phyloP scores from a whole-genome alignment of 2,888 invertebrate genomes.

The Phania funesta region DNA sequence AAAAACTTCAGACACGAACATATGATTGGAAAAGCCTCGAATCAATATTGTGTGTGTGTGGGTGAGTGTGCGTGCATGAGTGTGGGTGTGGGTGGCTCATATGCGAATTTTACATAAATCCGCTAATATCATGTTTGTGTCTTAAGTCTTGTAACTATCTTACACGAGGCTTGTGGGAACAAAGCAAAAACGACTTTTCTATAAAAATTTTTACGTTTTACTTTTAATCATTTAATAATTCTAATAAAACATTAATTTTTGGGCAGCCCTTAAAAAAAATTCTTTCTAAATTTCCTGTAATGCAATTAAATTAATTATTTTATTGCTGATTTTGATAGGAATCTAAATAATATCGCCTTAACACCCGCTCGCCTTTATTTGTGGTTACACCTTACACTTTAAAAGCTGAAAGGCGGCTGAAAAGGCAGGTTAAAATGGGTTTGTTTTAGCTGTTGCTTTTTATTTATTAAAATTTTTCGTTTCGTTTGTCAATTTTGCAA shows the following conservation, averaged over 20 bases:
- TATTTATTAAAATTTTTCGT: conserved; percentile 12
- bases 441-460: conserved; percentile 28
- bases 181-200: too few relatives aligned
- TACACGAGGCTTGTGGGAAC: too few relatives aligned
- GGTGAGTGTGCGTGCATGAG: too few relatives aligned
- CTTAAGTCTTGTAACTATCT: too few relatives aligned
- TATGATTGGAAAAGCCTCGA: too few relatives aligned
- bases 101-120: too few relatives aligned
- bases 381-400: conserved; percentile 16
- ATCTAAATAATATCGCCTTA: conserved; percentile 46
- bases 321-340: conserved; percentile 27
- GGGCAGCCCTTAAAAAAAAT: not conserved
- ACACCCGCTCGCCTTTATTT: conserved; percentile 25
- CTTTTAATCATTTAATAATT: not conserved
- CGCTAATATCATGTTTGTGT: too few relatives aligned
- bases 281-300: conserved; percentile 1
- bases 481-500: conserved; percentile 38
- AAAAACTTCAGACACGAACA: too few relatives aligned
- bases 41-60: too few relatives aligned
- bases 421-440: not conserved
- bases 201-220: not conserved
- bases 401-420: not conserved
- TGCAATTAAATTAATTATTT: conserved; percentile 10
- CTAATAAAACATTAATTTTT: not conserved
- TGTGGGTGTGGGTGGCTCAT: too few relatives aligned